Evolutionary conservation across 2,113 vertebrate genomes (phyloP).

Genomic region (Carollia perspicillata): DNA sequence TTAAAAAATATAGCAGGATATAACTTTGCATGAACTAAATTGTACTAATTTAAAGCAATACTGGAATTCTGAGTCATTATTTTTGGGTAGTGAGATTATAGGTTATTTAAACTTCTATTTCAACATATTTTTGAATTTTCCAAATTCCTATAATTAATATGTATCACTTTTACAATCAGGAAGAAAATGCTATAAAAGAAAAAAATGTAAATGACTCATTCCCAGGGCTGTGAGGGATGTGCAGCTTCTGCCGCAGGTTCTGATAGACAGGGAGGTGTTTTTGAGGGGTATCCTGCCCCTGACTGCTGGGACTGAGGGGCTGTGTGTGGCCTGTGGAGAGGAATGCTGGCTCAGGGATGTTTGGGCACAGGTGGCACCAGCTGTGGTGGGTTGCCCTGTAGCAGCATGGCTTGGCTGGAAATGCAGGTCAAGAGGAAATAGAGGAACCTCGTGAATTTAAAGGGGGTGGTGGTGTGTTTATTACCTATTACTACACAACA

Average conservation of each 20-base stretch:
- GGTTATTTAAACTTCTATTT: constrained; percentile 53
- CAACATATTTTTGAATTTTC: constrained; percentile 46
- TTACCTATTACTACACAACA: background rate
- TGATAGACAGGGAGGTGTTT: background rate
- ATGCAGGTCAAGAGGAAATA: background rate
- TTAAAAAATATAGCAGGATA: constrained; percentile 59
- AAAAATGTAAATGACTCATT: background rate
- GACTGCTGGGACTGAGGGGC: background rate
- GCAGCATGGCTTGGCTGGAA: background rate
- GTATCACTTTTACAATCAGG: constrained; percentile 43
- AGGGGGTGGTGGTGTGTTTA: background rate
- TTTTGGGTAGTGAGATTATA: constrained; percentile 40
- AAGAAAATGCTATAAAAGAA: background rate
- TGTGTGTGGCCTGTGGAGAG: background rate
- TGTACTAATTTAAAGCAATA: constrained; percentile 60
- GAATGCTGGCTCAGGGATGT: background rate
- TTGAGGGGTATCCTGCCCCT: background rate
- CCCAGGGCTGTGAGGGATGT: background rate
- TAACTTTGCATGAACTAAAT: constrained; percentile 58
- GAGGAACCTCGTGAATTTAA: background rate
- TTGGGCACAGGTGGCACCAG: background rate
- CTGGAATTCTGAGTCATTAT: constrained; percentile 50
- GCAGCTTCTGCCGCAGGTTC: background rate
- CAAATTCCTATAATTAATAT: constrained; percentile 43
- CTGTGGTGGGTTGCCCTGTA: background rate